Conservation (phyloP, 2,797 vertebrate species). For the Galagoides demidoff region DNA sequence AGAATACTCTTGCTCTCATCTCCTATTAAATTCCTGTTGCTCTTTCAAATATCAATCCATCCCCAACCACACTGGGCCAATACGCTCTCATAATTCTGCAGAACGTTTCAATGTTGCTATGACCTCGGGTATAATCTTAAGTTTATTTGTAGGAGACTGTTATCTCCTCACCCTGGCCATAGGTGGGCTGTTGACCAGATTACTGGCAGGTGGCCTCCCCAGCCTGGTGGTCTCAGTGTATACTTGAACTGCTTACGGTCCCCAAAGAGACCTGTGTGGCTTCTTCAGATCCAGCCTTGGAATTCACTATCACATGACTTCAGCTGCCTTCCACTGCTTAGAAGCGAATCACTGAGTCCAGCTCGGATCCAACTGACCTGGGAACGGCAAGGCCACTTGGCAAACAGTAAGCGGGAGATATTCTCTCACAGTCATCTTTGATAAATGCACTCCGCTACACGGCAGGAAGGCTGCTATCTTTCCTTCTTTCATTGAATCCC, state of each 20-base stretch:
- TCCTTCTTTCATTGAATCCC: neutral
- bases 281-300: neutral
- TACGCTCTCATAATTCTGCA: fast-evolving
- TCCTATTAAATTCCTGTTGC: neutral
- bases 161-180: neutral
- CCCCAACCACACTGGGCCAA: neutral
- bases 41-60: neutral
- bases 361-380: neutral
- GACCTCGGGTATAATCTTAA: neutral
- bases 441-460: neutral
- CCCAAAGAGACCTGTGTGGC: neutral
- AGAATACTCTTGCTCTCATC: neutral
- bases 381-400: fast-evolving
- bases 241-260: fast-evolving
- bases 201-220: fast-evolving
- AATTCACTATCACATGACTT: neutral
- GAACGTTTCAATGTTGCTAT: neutral
- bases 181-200: too few species aligned
- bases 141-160: neutral
- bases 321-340: neutral
- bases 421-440: neutral
- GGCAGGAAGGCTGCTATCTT: neutral
- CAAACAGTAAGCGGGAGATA: neutral
- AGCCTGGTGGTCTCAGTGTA: fast-evolving
- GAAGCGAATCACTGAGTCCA: neutral